Evolutionary conservation across 2,888 invertebrate genomes (phyloP), one percentile per base, ranked within the genome.

Genomic region (Leptopilina myrica): DNA sequence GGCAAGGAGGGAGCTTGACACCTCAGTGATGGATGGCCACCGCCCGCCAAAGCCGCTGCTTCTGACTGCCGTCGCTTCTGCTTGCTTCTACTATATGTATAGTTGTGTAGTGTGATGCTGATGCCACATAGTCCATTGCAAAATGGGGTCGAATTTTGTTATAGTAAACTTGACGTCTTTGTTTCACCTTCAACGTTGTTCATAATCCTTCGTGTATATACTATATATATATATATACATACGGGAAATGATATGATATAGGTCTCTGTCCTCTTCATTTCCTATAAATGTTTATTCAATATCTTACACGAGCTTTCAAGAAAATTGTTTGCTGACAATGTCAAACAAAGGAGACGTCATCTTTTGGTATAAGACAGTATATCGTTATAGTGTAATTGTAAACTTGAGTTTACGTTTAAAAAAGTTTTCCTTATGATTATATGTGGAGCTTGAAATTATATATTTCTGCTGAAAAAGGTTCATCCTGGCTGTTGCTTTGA

Each of bases 21-120:
- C 88, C 87, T 89, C 86, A 84, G 88, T 91, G 91, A 91, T 92
- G 91, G 91, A 92, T 92, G 87, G 87, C 85, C 87, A 84, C 83
- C 88, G 89, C 86, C 88, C 89, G 89, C 88, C 88, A 86, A 87
- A 85, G 87, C 86, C 87, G 88, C 88, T 83, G 82, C 82, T 81
- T 82, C 83, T 84, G 84, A 79, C 82, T 79, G 78, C 82, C 80
- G 79, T 78, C 73, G 78, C 77, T 83, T 56, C 76, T 81, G 73
- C 73, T 67, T 33, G 77, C 80, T 78, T 80, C 79, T 80, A 20
- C 20, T 20, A 20, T 20, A 20, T 20, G 20, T 20, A 20, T 20
- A 78, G 43, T 9, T 46, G 9, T 84, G 84, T 78, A 82, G 49
- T 81, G 82, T 81, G 84, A 82, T 83, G 84, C 82, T 79, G 79